phyloP scores from a whole-genome alignment of 2,113 vertebrate genomes.

The Oryzias curvinotus region DNA sequence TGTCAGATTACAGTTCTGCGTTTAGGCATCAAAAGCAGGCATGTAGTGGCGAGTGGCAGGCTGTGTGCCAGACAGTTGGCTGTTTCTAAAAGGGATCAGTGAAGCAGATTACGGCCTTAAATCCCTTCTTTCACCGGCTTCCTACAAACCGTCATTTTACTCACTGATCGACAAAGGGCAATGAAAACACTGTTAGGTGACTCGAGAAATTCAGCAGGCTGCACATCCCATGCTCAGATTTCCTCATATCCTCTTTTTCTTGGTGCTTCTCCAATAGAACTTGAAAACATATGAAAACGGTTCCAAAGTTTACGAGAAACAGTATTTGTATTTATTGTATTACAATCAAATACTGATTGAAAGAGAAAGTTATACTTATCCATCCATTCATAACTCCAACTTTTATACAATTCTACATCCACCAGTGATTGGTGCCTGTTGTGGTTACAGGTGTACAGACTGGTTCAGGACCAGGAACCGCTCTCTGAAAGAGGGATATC shows the following conservation, averaged over 20 bases:
- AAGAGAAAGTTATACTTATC: too few species aligned
- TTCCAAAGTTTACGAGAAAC: too few species aligned
- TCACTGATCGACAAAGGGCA: conserved; percentile 44
- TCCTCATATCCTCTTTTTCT: neutral
- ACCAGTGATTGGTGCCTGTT: too few species aligned
- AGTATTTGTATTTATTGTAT: too few species aligned
- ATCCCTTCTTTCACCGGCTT: conserved; percentile 64
- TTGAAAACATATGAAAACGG: neutral
- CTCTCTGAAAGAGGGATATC: too few species aligned
- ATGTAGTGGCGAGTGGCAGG: conserved; percentile 50
- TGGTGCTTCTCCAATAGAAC: too few species aligned
- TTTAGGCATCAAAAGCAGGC: conserved; percentile 66
- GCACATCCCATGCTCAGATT: conserved; percentile 4
- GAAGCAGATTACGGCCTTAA: conserved; percentile 56
- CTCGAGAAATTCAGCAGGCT: conserved; percentile 4
- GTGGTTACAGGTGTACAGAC: too few species aligned
- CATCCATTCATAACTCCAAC: too few species aligned
- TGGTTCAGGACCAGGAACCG: too few species aligned
- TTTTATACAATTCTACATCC: too few species aligned
- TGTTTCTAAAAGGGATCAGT: conserved; percentile 67
- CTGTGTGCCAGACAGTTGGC: conserved; percentile 56
- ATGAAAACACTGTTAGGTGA: conserved; percentile 49
- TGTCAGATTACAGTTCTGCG: conserved; percentile 56
- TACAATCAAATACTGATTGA: too few species aligned
- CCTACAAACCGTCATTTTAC: conserved; percentile 58